Evolutionary conservation across 2,113 vertebrate species (phyloP).

Genomic region (Corythornis madagascariensis): DNA sequence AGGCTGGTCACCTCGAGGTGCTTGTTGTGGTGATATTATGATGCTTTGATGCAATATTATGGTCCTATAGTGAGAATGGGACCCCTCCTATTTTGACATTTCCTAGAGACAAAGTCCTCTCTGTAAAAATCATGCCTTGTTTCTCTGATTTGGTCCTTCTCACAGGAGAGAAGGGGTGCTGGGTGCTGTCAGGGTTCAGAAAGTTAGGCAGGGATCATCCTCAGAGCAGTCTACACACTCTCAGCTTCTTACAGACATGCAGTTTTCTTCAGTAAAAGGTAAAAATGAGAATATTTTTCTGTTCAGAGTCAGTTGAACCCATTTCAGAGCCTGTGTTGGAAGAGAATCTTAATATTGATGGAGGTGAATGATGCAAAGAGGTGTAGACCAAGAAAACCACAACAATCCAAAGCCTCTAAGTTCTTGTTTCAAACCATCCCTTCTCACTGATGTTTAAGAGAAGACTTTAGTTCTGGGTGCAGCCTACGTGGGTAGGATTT

Average conservation of each 20-base stretch:
- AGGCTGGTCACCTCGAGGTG: not conserved
- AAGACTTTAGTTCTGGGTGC: not conserved
- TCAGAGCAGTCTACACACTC: not conserved
- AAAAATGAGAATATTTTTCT: not conserved
- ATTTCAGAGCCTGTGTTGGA: not conserved
- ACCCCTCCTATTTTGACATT: not conserved
- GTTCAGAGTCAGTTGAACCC: not conserved
- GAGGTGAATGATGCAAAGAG: not conserved
- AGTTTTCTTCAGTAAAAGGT: not conserved
- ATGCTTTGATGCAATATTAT: not conserved
- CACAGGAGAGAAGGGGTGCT: not conserved
- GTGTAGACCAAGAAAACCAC: not conserved
- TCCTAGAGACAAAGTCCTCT: not conserved
- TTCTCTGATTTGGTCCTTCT: not conserved
- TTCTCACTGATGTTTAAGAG: not conserved
- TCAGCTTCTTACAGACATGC: not conserved
- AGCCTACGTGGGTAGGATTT: not conserved
- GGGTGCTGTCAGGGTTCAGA: not conserved
- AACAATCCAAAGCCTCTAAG: not conserved
- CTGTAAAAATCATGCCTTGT: not conserved
- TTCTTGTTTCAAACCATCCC: not conserved
- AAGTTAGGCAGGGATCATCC: not conserved
- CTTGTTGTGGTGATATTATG: not conserved
- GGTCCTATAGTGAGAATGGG: not conserved
- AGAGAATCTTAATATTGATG: not conserved